Percentiles rank a stretch among this genome's conserved stretches.
Evolutionary conservation across 2,797 vertebrate species (phyloP).

Genomic region (Phaenicophaeus curvirostris): DNA sequence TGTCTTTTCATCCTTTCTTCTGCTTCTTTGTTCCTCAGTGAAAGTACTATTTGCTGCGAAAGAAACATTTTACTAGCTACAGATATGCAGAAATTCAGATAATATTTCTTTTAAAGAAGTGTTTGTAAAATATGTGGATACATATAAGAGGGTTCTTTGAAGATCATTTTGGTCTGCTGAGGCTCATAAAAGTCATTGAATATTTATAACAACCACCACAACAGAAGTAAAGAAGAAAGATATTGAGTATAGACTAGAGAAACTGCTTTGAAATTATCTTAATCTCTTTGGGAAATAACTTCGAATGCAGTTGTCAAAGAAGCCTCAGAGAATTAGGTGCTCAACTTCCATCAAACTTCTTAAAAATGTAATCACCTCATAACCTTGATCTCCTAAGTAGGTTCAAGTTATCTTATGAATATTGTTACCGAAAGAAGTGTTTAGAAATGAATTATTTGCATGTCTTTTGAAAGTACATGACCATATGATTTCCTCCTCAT

Average conservation of each 20-base stretch:
- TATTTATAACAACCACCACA: constrained; percentile 29
- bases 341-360: constrained; percentile 8
- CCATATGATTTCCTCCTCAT: background rate
- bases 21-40: background rate
- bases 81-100: background rate
- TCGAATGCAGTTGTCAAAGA: constrained; percentile 10
- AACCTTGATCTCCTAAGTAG: background rate
- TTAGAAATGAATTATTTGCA: background rate
- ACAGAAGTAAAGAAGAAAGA: background rate
- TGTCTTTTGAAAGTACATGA: background rate
- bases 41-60: background rate
- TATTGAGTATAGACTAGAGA: background rate
- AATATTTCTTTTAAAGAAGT: background rate
- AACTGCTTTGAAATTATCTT: background rate
- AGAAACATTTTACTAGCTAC: background rate
- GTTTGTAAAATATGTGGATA: background rate
- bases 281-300: background rate
- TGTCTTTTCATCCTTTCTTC: background rate
- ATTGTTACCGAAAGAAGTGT: background rate
- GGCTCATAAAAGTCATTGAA: constrained; percentile 17
- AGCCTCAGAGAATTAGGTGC: background rate
- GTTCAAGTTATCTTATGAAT: background rate
- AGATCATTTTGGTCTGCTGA: constrained; percentile 5
- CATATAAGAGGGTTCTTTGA: background rate
- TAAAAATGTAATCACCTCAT: background rate